Percentiles rank a stretch among this genome's conserved stretches.
phyloP scores from a whole-genome alignment of 2,113 vertebrate species.

The Acrocephalus kingi region DNA sequence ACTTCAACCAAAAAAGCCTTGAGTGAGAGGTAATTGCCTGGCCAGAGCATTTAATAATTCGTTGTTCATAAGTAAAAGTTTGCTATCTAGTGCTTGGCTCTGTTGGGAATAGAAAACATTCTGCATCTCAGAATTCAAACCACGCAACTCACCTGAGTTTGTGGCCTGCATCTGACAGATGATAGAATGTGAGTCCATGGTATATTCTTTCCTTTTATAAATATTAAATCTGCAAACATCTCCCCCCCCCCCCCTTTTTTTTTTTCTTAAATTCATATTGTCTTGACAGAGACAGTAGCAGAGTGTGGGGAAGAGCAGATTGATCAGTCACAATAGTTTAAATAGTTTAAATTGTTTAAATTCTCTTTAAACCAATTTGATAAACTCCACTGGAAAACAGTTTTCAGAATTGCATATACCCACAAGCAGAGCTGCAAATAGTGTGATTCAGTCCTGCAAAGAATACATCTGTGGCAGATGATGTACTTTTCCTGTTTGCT shows the following conservation, averaged over 20 bases:
- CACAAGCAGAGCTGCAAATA: background rate
- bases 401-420: background rate
- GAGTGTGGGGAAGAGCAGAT: background rate
- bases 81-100: background rate
- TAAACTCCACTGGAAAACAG: background rate
- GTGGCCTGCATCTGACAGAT: background rate
- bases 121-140: background rate
- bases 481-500: conserved; percentile 52
- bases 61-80: background rate
- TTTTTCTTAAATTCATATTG: background rate
- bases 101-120: background rate
- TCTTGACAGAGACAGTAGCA: background rate
- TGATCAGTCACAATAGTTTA: background rate
- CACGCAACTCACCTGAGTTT: background rate
- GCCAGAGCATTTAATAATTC: background rate
- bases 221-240: background rate
- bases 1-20: background rate
- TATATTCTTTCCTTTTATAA: background rate
- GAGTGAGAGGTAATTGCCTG: background rate
- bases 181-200: background rate
- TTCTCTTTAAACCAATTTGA: background rate
- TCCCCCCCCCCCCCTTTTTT: fast-evolving
- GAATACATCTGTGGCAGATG: conserved; percentile 4
- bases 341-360: too few relatives aligned
- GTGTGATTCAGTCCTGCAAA: background rate